Base-by-base conservation (phyloP, 2,113 vertebrate species). In the Triplophysa tibetana region DNA sequence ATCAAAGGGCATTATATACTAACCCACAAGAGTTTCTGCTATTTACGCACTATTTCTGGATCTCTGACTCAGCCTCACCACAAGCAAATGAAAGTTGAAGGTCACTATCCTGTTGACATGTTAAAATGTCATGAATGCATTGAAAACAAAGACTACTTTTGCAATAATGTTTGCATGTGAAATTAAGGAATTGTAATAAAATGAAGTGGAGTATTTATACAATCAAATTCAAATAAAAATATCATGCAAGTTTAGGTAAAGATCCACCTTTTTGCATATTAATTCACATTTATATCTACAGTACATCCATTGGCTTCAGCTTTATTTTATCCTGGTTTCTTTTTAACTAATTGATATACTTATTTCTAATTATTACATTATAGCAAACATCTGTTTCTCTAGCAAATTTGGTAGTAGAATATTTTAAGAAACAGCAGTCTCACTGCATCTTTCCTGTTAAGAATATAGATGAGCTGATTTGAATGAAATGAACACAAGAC, bases 61-160 rank as follows among this genome's bases (percentile, higher is more conserved):
- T 58, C 54, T 56, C 19, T 8, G 50, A 5, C 70, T 58, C 11
- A 73, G 29, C n/a, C 41, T 26, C 14, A 12, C 12, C 26, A 38
- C 11, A 29, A 58, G 5, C 29, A 41, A 23, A 41, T 73, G 21
- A 73, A 58, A 41, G 29, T 10, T 23, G 52, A 58, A 73, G 19
- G 52, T 41, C 70, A 33, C 24, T 41, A 38, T 41, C 19, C 52
- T 23, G 10, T 9, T 72, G 52, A 58, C 17, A 38, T 58, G 50
- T 56, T 23, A 6, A 58, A 72, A 72, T 14, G 24, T n/a, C 68
- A 54, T 33, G 24, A 54, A 29, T 43, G 64, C 63, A 65, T 66
- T 41, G 2, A n/a, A 16, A 21, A 26, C 2, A 52, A 16, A 52
- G 50, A 13, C 13, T 16, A 38, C 43, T 1, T 12, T 16, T 48